Base-by-base conservation (phyloP, 2,888 invertebrate species). In the Octodonta nipae region DNA sequence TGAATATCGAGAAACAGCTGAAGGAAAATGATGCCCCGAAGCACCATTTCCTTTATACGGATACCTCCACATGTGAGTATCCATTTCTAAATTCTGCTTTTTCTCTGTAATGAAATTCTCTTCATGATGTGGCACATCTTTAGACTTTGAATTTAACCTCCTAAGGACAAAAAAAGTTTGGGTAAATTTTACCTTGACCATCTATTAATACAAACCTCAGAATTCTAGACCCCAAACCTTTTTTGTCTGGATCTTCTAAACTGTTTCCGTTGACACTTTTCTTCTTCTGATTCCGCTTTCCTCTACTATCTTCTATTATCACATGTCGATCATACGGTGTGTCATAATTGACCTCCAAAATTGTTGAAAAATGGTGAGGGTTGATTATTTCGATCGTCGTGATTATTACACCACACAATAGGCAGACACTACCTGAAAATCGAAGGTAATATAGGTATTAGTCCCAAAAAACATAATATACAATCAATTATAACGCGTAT, bases 311-410 rank as follows among this genome's bases (percentile, higher is more conserved):
- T 49, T 88, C 87, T 40, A 89, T 79, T 35, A 89, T 85, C 38
- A 88, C 86, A 59, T 89, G 89, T 27, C 89, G 68, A 60, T 89
- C 89, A 55, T 88, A 91, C 0, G 91, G 91, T 10, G 91, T 91
- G 58, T 89, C 91, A 58, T 87, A 91, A 63, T 92, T 89, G 26
- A 91, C 82, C 60, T 87, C 86, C 35, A 88, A 64, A 43, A 89
- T 84, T 0, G 89, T 91, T 26, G 88, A 87, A 65, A 92, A 91
- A 47, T 80, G 78, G 60, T 91, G 86, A 4, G 89, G 89, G 67
- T 81, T 87, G 43, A 88, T 72, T 52, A 88, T 68, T 61, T 87
- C 87, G 42, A 92, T 69, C 7, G 81, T 72, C 5, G 84, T 80
- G 43, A 92, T 84, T 31, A 85, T 64, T 11, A 82, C 64, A 6